Evolutionary conservation across 2,888 invertebrate species (phyloP).

Genomic region (Drosophila nigricruria): DNA sequence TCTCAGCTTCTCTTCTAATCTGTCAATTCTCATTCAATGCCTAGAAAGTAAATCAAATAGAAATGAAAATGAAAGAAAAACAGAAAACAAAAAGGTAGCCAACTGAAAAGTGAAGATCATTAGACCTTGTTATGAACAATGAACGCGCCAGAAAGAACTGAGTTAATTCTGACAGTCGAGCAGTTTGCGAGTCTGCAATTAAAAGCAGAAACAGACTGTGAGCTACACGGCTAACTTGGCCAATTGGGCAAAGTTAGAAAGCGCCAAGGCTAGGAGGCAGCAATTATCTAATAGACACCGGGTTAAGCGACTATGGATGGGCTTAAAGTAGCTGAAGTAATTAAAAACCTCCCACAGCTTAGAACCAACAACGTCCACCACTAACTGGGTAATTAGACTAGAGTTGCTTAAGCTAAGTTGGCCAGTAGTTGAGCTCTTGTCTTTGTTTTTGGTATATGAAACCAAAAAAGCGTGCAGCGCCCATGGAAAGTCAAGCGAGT

Average conservation of each 20-base stretch:
- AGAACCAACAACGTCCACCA: constrained; percentile 10
- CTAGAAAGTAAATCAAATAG: constrained; percentile 46
- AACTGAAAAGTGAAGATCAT: constrained; percentile 45
- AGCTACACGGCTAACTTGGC: constrained; percentile 38
- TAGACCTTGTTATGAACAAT: constrained; percentile 35
- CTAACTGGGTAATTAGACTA: constrained; percentile 49
- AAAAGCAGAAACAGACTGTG: constrained; percentile 61
- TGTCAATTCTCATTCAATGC: background rate
- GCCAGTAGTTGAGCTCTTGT: constrained; percentile 3
- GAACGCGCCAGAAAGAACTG: constrained; percentile 31
- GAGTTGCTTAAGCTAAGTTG: constrained; percentile 23
- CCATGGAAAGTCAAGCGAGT: constrained; percentile 55
- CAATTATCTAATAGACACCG: constrained; percentile 61
- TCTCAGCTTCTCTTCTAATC: background rate
- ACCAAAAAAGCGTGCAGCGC: constrained; percentile 45
- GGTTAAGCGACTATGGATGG: background rate
- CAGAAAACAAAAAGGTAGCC: background rate
- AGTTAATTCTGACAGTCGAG: constrained; percentile 48
- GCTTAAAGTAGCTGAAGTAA: constrained; percentile 28
- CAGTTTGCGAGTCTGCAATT: constrained; percentile 45
- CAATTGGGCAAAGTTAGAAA: constrained; percentile 58
- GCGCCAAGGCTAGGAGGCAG: constrained; percentile 51
- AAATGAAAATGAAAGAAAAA: constrained; percentile 37
- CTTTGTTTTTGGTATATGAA: constrained; percentile 9
- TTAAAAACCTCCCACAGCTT: constrained; percentile 44